These are phyloP conservation scores for Trichogramma pretiosum DNA, from an alignment of 1,140 invertebrate genomes.

Conservation along the genomic window DNA sequence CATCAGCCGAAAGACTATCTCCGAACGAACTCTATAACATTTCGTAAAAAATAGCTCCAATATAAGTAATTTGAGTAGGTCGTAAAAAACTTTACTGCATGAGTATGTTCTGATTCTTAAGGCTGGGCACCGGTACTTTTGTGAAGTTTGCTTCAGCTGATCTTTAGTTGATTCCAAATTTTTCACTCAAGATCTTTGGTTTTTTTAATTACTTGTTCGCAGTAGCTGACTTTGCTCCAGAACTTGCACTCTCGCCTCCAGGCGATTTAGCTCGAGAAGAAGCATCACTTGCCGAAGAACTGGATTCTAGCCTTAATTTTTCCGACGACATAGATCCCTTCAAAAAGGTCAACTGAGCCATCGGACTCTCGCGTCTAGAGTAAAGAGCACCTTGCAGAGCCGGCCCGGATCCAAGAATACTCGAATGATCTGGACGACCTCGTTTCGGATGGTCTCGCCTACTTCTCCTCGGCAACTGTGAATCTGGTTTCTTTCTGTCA, in stretches of 20 bases:
- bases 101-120: no score
- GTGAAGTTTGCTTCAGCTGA: no score
- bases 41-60: no score
- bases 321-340: constrained; percentile 43
- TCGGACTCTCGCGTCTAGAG: constrained; percentile 55
- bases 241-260: background rate
- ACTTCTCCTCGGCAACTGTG: constrained; percentile 33
- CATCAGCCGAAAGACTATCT: no score
- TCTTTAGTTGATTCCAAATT: no score
- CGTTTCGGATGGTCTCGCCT: constrained; percentile 18
- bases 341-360: constrained; percentile 67
- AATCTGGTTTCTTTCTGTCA: constrained; percentile 35
- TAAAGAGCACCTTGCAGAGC: constrained; percentile 49
- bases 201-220: no score
- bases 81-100: no score
- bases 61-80: no score
- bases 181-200: no score
- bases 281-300: constrained; percentile 28
- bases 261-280: constrained; percentile 5
- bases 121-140: no score
- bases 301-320: constrained; percentile 27
- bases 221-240: background rate
- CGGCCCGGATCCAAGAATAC: constrained; percentile 44
- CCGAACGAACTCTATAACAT: no score
- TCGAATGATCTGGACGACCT: constrained; percentile 19